Evolutionary conservation across 2,113 vertebrate species (phyloP), one percentile per base, ranked within the genome.

Genomic region (Sorex fumeus): DNA sequence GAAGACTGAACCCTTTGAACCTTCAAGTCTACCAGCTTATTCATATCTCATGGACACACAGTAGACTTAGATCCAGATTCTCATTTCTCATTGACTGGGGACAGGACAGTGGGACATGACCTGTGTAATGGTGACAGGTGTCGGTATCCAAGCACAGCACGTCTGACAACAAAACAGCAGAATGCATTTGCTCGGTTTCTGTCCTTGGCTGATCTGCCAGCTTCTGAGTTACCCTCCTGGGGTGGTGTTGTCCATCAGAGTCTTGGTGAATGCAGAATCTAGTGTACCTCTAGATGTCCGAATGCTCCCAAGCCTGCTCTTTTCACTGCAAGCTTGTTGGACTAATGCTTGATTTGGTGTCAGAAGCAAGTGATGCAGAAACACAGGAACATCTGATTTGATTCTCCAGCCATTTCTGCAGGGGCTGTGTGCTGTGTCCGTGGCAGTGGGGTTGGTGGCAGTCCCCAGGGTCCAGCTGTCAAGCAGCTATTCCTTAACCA

Each of bases 361-460:
- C 40, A 86, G 60, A n/a, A 83, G 13, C 16, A 91, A 90, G n/a
- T 53, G 34, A 47, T 80, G 3, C n/a, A 77, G 57, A 90, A 92
- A 47, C 50, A 36, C 19, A 62, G 36, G 19, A 32, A 64, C 23
- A 86, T 40, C 62, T 62, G 32, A 43, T 53, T 82, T 71, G 45
- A 53, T 57, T 57, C 69, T 81, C 75, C 15, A 76, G 36, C 32
- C 74, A 74, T 50, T 45, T 27, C 13, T n/a, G 32, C 32, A 53
- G 6, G 57, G 82, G 21, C 25, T n/a, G 40, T 0, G 1, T 40
- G 32, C 36, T 57, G 11, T 30, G 45, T 67, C 66, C 40, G 8
- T 21, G n/a, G 70, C 80, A 91, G n/a, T 36, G 40, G 18, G 40
- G 10, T 7, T 80, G 53, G n/a, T 70, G 32, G 27, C 11, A 6